Evolutionary conservation across 2,888 invertebrate species (phyloP).

Genomic region (Zeuzera pyrina): DNA sequence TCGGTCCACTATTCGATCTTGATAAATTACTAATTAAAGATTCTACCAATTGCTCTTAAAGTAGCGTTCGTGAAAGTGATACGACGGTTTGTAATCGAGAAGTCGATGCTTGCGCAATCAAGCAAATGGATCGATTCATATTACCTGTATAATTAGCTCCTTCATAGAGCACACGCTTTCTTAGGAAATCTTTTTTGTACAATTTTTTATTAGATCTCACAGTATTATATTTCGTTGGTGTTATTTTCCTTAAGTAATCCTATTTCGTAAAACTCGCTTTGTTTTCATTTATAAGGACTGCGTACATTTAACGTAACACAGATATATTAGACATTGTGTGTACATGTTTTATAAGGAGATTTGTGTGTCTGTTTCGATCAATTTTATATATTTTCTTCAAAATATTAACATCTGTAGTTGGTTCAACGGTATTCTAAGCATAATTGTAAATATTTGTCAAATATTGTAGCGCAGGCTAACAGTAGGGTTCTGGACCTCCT

Average conservation of each 20-base stretch:
- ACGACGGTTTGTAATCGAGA: conserved; percentile 52
- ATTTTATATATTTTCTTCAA: too few species aligned
- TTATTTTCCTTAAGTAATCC: conserved; percentile 14
- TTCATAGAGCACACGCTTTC: conserved; percentile 44
- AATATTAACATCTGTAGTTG: too few species aligned
- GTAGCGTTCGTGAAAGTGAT: conserved; percentile 32
- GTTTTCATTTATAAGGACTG: too few species aligned
- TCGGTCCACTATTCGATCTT: conserved; percentile 44
- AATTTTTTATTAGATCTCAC: conserved; percentile 24
- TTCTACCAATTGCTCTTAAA: conserved; percentile 39
- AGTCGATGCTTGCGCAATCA: conserved; percentile 52
- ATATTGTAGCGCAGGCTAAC: too few species aligned
- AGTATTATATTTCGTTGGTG: conserved; percentile 27
- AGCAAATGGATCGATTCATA: conserved; percentile 57
- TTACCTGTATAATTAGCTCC: conserved; percentile 57
- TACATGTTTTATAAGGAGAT: too few species aligned
- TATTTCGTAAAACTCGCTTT: too few species aligned
- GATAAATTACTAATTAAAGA: conserved; percentile 55
- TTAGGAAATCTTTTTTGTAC: conserved; percentile 34
- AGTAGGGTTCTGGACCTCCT: too few species aligned
- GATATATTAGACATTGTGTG: too few species aligned
- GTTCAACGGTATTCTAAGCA: too few species aligned
- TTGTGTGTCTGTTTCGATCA: too few species aligned
- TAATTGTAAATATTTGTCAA: too few species aligned
- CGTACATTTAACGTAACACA: too few species aligned